Evolutionary conservation across 2,113 vertebrate genomes (phyloP).

Genomic region (Forbesichthys agassizii): DNA sequence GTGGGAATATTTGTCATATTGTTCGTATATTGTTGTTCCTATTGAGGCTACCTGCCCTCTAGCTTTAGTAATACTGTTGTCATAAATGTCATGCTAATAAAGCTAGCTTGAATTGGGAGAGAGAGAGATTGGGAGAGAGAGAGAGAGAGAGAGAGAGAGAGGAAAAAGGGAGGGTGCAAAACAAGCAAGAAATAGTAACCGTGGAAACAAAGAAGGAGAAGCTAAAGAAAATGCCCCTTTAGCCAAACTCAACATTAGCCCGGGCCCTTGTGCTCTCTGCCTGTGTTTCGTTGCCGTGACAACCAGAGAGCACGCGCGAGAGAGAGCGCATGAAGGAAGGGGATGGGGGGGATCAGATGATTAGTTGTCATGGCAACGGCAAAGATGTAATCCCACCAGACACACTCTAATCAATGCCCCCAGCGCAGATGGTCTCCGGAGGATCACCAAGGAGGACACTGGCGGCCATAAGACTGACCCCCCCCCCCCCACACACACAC

Average conservation of each 20-base stretch:
- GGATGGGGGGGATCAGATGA: conserved; percentile 94
- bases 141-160: conserved; percentile 4
- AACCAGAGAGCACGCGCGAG: conserved; percentile 76
- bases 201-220: conserved; percentile 53
- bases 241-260: conserved; percentile 84
- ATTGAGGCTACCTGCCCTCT: no score
- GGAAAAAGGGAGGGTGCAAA: background rate
- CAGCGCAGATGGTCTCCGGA: conserved; percentile 99
- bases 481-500: conserved; percentile 10
- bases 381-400: conserved; percentile 99
- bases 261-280: conserved; percentile 84
- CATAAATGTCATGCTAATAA: no score
- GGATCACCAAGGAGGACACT: conserved; percentile 98
- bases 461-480: conserved; percentile 80
- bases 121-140: background rate
- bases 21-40: no score
- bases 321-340: conserved; percentile 17
- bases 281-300: conserved; percentile 95
- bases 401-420: conserved; percentile 99
- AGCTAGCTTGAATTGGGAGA: no score
- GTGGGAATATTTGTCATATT: no score
- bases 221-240: conserved; percentile 79
- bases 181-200: conserved; percentile 53
- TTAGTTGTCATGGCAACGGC: conserved; percentile 99
- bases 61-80: no score